Conservation (phyloP, 2,113 vertebrate genomes). For the Narcine bancroftii region DNA sequence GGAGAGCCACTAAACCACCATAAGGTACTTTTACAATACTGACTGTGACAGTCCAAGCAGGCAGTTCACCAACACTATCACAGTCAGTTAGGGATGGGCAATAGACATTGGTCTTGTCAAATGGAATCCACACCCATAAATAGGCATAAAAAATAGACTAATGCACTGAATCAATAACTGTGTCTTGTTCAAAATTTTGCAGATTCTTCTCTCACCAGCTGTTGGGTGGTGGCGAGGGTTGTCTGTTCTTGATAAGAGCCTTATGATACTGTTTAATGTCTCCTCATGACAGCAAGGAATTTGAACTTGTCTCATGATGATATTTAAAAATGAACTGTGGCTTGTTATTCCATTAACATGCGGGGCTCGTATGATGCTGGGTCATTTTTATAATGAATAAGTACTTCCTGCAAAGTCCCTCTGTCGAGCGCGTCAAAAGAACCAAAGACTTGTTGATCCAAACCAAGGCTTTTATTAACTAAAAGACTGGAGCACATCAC, state of each 20-base stretch:
- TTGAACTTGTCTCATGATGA: background rate
- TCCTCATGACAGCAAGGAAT: background rate
- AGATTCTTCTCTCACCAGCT: background rate
- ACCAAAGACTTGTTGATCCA: too few species aligned
- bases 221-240: background rate
- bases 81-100: too few species aligned
- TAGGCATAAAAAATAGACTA: too few species aligned
- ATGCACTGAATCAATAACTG: background rate
- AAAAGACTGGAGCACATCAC: too few species aligned
- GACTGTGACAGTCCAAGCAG: too few species aligned
- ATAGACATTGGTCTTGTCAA: too few species aligned
- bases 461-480: too few species aligned
- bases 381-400: background rate
- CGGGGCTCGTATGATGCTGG: background rate
- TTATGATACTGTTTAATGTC: background rate
- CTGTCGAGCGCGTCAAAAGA: too few species aligned
- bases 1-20: too few species aligned
- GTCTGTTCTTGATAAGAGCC: background rate
- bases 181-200: background rate
- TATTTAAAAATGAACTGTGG: background rate
- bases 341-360: background rate
- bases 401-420: background rate
- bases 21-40: too few species aligned
- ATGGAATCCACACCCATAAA: too few species aligned
- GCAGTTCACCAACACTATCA: too few species aligned